Conservation (phyloP, 2,797 vertebrate species). For the Sebastiscus tertius region DNA sequence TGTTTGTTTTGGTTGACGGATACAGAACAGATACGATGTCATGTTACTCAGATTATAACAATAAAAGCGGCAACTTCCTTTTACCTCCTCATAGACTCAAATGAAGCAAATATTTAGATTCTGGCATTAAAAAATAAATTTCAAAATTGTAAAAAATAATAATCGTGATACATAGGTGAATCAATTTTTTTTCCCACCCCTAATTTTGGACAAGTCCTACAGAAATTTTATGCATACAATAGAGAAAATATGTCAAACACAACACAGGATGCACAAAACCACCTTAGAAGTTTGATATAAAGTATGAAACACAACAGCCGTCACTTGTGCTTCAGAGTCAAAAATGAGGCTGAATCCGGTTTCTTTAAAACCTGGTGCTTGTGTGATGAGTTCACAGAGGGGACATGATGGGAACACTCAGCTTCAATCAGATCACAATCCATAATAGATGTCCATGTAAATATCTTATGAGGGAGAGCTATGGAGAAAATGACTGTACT, state of each 20-base stretch:
- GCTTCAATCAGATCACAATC: slow-evolving; percentile 86
- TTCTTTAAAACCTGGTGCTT: slow-evolving; percentile 26
- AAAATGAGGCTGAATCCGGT: slow-evolving; percentile 12
- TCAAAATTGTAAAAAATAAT: too few relatives aligned
- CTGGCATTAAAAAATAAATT: too few relatives aligned
- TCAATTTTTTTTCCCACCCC: too few relatives aligned
- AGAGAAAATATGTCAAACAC: neutral
- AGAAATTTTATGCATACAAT: neutral
- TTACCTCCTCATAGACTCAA: too few relatives aligned
- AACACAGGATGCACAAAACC: neutral
- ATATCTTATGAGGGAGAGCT: slow-evolving; percentile 82
- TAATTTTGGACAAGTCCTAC: neutral
- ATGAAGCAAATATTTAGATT: too few relatives aligned
- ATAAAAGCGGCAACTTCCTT: too few relatives aligned
- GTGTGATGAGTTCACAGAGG: slow-evolving; percentile 70
- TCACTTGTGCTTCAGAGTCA: neutral
- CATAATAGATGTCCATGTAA: slow-evolving; percentile 81
- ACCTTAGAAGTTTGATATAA: neutral
- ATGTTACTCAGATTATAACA: too few relatives aligned
- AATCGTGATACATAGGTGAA: too few relatives aligned
- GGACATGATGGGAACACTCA: slow-evolving; percentile 83
- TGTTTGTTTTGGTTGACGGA: too few relatives aligned
- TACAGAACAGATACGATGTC: too few relatives aligned
- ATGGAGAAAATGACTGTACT: slow-evolving; percentile 82
- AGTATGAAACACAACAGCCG: neutral